phyloP scores from a whole-genome alignment of 2,797 vertebrate species.

The Brachyalestes nurse region DNA sequence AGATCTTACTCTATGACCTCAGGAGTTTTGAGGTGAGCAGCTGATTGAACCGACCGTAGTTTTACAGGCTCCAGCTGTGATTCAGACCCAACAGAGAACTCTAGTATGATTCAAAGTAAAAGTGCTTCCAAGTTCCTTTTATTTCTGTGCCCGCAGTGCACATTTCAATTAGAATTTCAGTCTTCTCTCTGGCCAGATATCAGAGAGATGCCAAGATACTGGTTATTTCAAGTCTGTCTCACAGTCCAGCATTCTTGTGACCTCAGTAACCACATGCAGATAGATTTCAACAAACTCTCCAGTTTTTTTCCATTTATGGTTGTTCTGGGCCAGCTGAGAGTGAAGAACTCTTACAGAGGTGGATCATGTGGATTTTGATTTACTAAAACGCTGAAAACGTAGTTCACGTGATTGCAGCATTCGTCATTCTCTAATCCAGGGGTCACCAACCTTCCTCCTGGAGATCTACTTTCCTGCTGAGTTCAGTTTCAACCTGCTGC shows the following conservation, averaged over 20 bases:
- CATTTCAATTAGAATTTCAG: not conserved
- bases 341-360: not conserved
- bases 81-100: not conserved
- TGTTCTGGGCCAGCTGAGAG: not conserved
- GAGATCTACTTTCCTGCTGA: no score
- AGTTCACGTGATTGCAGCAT: no score
- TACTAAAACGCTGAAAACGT: not conserved
- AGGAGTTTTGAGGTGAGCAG: not conserved
- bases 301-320: not conserved
- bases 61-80: not conserved
- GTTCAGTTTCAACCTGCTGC: no score
- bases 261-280: not conserved
- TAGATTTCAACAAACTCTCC: not conserved
- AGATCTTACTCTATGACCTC: not conserved
- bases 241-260: no score
- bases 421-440: no score
- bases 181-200: not conserved
- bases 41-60: not conserved
- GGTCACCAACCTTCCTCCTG: no score
- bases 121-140: not conserved
- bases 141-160: no score
- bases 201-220: not conserved
- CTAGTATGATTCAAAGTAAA: not conserved
- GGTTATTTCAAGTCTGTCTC: not conserved
- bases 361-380: not conserved